Conservation (phyloP, 1,140 invertebrate genomes). For the Drosophila pseudoananassae region DNA sequence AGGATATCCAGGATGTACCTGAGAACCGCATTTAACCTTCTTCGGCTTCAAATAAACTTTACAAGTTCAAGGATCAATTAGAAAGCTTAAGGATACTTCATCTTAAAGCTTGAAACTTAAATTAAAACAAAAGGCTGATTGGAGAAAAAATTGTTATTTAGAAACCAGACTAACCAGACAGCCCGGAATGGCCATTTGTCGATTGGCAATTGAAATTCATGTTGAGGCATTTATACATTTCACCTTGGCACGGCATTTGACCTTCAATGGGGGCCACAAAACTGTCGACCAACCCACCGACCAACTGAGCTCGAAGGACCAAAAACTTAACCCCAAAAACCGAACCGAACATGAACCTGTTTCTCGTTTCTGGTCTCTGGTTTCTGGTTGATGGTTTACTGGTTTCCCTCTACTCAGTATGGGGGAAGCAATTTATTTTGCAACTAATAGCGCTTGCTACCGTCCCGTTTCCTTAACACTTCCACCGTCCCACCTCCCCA, state of each 20-base stretch:
- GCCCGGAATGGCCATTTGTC: slow-evolving; percentile 34
- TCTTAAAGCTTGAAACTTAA: too few species aligned
- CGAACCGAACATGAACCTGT: slow-evolving; percentile 55
- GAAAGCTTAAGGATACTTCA: not conserved
- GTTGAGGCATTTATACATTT: slow-evolving; percentile 50
- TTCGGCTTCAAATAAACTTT: not conserved
- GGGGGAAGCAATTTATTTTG: slow-evolving; percentile 70
- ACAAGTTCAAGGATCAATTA: slow-evolving; percentile 1
- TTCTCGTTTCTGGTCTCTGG: slow-evolving; percentile 40
- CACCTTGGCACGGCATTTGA: slow-evolving; percentile 55
- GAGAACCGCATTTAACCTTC: not conserved
- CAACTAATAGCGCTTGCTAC: slow-evolving; percentile 62
- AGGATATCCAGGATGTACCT: not conserved
- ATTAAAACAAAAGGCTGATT: too few species aligned
- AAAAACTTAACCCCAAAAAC: slow-evolving; percentile 41
- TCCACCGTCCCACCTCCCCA: too few species aligned
- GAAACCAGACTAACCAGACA: not conserved
- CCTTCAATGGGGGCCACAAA: slow-evolving; percentile 48
- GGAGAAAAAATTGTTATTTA: too few species aligned
- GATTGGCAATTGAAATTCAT: slow-evolving; percentile 54
- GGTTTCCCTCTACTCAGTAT: not conserved
- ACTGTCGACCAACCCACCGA: too few species aligned
- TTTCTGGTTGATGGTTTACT: slow-evolving; percentile 18
- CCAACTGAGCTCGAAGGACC: not conserved
- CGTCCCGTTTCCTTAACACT: not conserved